Conservation (phyloP, 2,888 invertebrate genomes). For the Bombylius major region DNA sequence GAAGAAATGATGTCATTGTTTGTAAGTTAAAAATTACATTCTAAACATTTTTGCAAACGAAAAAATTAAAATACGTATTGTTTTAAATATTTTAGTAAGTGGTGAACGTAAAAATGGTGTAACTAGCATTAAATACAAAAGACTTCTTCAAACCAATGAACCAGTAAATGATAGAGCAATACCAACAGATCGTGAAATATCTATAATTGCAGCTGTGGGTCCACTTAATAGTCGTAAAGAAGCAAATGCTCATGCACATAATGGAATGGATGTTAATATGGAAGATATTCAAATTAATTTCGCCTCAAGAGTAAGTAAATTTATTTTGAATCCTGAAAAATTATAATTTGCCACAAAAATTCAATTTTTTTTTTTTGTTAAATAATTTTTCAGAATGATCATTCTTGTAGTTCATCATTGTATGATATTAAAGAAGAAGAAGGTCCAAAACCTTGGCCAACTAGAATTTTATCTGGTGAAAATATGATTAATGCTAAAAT, state of each 20-base stretch:
- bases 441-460: constrained; percentile 55
- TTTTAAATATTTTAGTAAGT: constrained; percentile 39
- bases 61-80: neutral
- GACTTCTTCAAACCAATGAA: constrained; percentile 66
- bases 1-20: constrained; percentile 61
- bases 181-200: constrained; percentile 52
- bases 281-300: constrained; percentile 71
- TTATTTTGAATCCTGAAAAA: constrained; percentile 3
- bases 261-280: constrained; percentile 30
- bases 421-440: constrained; percentile 46
- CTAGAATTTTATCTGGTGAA: constrained; percentile 48
- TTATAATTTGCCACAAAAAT: neutral
- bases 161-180: constrained; percentile 58
- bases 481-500: constrained; percentile 59
- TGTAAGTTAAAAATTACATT: constrained; percentile 28
- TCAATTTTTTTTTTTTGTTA: neutral
- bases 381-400: constrained; percentile 44
- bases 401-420: constrained; percentile 57
- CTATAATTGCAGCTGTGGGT: constrained; percentile 80
- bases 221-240: constrained; percentile 65
- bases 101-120: constrained; percentile 68
- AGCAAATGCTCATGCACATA: constrained; percentile 65
- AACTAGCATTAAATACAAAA: constrained; percentile 65
- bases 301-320: constrained; percentile 44
- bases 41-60: neutral